Evolutionary conservation across 2,113 vertebrate species (phyloP), one percentile per base, ranked within the genome.

Genomic region (Lipophrys pholis): DNA sequence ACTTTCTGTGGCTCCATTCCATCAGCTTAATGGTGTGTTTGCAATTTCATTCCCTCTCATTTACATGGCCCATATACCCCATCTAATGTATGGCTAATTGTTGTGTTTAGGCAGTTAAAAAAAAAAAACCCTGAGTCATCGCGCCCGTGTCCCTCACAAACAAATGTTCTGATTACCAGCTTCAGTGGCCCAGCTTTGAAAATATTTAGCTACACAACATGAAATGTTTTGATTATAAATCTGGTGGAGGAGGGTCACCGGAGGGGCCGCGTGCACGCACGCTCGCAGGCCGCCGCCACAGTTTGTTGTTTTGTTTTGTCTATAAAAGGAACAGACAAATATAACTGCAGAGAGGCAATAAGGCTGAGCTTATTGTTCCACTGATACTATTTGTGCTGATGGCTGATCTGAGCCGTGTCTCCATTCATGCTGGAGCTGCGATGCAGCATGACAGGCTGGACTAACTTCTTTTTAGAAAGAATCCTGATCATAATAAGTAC

Each of bases 11-110:
- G 76, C 73, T 69, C 57, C 70, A 59, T 86, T 82, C 69, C 73
- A 88, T 86, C 82, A 65, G 75, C 64, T 76, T 90, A 86, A 92
- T 87, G 86, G 76, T 49, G 83, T 85, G 84, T 88, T 83, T 82
- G 45, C 70, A 80, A 60, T 83, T 72, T 58, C 82, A 42, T 78
- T 78, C 68, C 6, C 72, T 74, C 81, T 86, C 62, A 88, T 88
- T 90, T 85, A 80, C 81, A 87, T 82, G 82, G 67, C 59, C 71
- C 82, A 84, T 85, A 83, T 66, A 84, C 71, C 70, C 9, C 11
- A 43, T 76, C 42, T 76, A 87, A 80, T 83, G 80, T 86, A 82
- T 65, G 66, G 76, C 75, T 87, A 87, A 91, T 89, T 87, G 80
- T 85, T 79, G 79, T 76, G 74, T 89, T 88, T 65, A 75, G 61